Base-by-base conservation (phyloP, 2,113 vertebrate genomes). In the Australoheros scitulus region DNA sequence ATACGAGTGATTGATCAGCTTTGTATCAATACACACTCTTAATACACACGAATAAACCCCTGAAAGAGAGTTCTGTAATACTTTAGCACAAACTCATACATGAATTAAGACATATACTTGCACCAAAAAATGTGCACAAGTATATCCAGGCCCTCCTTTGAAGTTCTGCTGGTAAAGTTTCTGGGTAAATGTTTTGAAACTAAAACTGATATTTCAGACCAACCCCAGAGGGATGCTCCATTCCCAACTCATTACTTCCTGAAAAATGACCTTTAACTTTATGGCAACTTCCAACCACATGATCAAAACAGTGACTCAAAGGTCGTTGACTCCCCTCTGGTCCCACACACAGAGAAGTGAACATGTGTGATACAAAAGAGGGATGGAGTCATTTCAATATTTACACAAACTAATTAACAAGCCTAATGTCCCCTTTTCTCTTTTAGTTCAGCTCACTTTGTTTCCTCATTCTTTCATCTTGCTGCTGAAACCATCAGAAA, bases 261-360 rank as follows among this genome's bases (percentile, higher is more conserved):
- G 89, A 89, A 76, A 84, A 79, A 87, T 83, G 79, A 84, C 78
- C 85, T 85, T 82, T 93, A 77, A 85, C 85, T 87, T 80, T n/a
- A 61, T 55, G 68, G 83, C 43, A 50, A 79, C 76, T 83, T 86
- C 80, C 79, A 84, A 86, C 80, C 68, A 22, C 80, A 79, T 83
- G 91, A 93, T 92, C 91, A 92, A 91, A 91, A 87, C 61, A 75
- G 81, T 65, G 83, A 88, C 81, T 81, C 60, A 55, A 34, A 86
- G 85, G 87, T 91, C 80, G 17, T 38, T 4, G 2, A 26, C 82
- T 82, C 41, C 47, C 58, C 74, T 79, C 60, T 77, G 80, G 72
- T 89, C 86, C 75, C 83, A 80, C 84, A 86, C 60, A 83, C 56
- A 81, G 36, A 50, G 68, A 88, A 57, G 17, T 38, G 60, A 65